Evolutionary conservation across 2,797 vertebrate genomes (phyloP).

Genomic region (Myripristis jacobus): DNA sequence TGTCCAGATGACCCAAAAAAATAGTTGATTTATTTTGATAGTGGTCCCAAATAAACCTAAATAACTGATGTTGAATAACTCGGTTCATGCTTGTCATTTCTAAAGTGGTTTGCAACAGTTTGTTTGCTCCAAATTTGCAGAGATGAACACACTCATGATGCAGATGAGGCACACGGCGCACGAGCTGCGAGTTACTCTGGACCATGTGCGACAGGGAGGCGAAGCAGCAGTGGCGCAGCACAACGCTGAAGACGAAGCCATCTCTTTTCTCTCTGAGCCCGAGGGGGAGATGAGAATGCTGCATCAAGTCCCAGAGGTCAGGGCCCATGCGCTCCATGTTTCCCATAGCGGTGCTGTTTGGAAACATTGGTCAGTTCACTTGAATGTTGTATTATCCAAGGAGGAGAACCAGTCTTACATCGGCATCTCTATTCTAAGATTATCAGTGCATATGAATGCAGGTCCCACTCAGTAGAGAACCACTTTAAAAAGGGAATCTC

Average conservation of each 20-base stretch:
- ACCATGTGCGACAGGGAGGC: constrained; percentile 74
- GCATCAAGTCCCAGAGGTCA: constrained; percentile 69
- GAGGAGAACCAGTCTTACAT: background rate
- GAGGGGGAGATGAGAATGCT: constrained; percentile 61
- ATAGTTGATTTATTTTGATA: background rate
- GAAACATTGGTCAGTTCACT: constrained; percentile 1
- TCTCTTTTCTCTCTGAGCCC: constrained; percentile 65
- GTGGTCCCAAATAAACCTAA: background rate
- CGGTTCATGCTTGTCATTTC: background rate
- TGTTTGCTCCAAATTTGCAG: constrained; percentile 47
- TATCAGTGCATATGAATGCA: background rate
- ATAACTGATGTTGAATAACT: background rate
- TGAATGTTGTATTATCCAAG: background rate
- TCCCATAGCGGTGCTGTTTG: background rate
- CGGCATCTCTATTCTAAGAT: background rate
- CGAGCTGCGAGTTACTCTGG: constrained; percentile 78
- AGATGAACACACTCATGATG: constrained; percentile 84
- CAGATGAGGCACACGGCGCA: constrained; percentile 83
- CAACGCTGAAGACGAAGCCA: constrained; percentile 57
- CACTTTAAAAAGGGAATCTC: background rate
- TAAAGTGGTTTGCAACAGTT: background rate
- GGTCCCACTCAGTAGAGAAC: background rate
- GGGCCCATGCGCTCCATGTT: constrained; percentile 4
- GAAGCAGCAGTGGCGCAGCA: constrained; percentile 47
- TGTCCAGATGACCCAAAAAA: background rate